Evolutionary conservation across 2,113 vertebrate species (phyloP), one percentile per base, ranked within the genome.

Genomic region (Progne subis): DNA sequence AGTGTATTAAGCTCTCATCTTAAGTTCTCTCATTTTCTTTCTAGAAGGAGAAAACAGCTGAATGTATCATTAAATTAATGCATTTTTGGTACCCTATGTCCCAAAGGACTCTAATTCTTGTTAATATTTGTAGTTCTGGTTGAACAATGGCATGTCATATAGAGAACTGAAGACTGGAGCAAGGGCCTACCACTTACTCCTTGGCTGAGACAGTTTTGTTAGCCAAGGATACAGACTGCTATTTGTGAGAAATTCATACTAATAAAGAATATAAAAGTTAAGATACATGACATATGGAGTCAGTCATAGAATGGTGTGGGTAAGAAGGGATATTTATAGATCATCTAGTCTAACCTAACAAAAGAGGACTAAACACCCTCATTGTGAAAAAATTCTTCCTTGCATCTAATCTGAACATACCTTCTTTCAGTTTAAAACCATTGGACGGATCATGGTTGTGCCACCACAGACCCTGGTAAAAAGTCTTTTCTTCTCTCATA

Each of bases 1-100:
- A 23, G 79, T 80, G n/a, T 82, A 82, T 72, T 90, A 86, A 90
- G 59, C 90, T 88, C 90, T 96, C 93, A 34, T 79, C 60, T 95
- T 88, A 90, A 90, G 70, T 71, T 94, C 34, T 89, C 78, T 84
- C 57, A 71, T 91, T 92, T 95, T 84, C 65, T 79, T 34, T 89
- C 44, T 47, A 86, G 59, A 87, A 93, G 11, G 37, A 72, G 18
- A 69, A 87, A 94, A 77, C 29, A 85, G 5, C 43, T 50, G 63
- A 93, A 43, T 74, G 23, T 13, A 14, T 78, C 16, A 92, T 80
- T 86, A 69, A 92, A 80, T 90, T n/a, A 84, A 64, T 41, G 4
- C 12, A 34, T 82, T 87, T 87, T 93, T 94, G 15, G 53, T 79
- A 85, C 25, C 18, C 63, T 85, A 1, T 75, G 14, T 88, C 28